These are phyloP conservation scores for Drosophila quadrilineata DNA, from an alignment of 1,140 invertebrate species.

Conservation along the genomic window DNA sequence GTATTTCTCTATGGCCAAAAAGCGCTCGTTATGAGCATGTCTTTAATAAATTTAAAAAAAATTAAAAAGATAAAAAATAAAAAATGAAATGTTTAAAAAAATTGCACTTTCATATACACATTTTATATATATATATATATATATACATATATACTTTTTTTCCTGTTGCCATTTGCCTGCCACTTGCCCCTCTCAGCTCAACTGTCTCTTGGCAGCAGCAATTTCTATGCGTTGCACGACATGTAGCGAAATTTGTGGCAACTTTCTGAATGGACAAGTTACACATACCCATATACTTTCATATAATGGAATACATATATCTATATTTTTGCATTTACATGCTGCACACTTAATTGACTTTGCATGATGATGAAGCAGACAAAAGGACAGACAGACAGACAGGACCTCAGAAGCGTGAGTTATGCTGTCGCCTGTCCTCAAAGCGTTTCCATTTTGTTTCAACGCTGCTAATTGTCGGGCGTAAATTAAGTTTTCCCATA, in stretches of 20 bases:
- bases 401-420: slow-evolving; percentile 12
- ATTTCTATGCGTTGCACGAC: slow-evolving; percentile 29
- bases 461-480: slow-evolving; percentile 13
- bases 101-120: no score
- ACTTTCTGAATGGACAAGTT: slow-evolving; percentile 41
- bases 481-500: slow-evolving; percentile 37
- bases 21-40: slow-evolving; percentile 42
- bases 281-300: not conserved
- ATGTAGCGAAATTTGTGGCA: slow-evolving; percentile 46
- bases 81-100: no score
- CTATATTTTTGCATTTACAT: slow-evolving; percentile 35
- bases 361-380: slow-evolving; percentile 28
- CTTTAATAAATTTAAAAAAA: slow-evolving; percentile 49
- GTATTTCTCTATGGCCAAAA: slow-evolving; percentile 6
- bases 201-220: no score
- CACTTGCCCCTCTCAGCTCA: slow-evolving; percentile 9
- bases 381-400: not conserved
- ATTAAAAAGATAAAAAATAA: no score
- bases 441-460: slow-evolving; percentile 14
- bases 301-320: not conserved
- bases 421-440: slow-evolving; percentile 24
- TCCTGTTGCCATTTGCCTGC: not conserved
- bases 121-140: no score
- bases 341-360: slow-evolving; percentile 58
- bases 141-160: not conserved